Conservation (phyloP, 2,797 vertebrate species). For the Crenichthys baileyi region DNA sequence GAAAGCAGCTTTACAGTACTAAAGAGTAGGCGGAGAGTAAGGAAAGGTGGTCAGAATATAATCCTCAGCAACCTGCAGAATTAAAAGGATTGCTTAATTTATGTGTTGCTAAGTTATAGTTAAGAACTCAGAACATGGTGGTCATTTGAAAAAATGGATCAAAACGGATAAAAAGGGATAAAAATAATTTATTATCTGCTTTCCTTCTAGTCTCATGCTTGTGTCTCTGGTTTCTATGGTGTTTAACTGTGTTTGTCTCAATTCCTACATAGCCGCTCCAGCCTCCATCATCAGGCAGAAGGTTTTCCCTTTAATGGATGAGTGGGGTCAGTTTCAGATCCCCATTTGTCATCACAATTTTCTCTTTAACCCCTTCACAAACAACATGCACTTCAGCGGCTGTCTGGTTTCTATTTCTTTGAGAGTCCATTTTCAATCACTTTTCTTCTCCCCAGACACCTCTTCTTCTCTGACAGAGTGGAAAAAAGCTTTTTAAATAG, state of each 20-base stretch:
- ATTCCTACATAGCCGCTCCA: constrained; percentile 54
- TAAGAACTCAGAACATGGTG: not conserved
- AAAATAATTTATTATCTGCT: constrained; percentile 22
- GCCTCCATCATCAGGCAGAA: constrained; percentile 63
- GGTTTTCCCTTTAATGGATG: constrained; percentile 66
- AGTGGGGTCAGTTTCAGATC: constrained; percentile 18
- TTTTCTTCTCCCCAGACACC: constrained; percentile 31
- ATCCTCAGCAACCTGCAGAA: too few relatives aligned
- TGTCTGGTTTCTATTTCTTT: constrained; percentile 40
- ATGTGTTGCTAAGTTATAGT: not conserved
- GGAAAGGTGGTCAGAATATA: too few relatives aligned
- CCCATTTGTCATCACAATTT: constrained; percentile 58
- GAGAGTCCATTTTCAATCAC: constrained; percentile 53
- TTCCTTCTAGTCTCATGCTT: constrained; percentile 13
- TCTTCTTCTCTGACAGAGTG: constrained; percentile 45
- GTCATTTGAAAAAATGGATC: not conserved
- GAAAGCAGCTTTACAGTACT: too few relatives aligned
- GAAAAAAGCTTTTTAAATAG: constrained; percentile 66
- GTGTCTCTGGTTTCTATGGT: constrained; percentile 51
- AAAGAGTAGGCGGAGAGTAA: too few relatives aligned
- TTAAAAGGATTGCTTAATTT: too few relatives aligned
- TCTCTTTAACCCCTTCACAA: constrained; percentile 64
- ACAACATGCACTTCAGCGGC: constrained; percentile 18
- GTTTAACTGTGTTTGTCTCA: constrained; percentile 35
- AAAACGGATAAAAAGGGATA: constrained; percentile 9